Base-by-base conservation (phyloP, 2,797 vertebrate species). In the Antrozous pallidus region DNA sequence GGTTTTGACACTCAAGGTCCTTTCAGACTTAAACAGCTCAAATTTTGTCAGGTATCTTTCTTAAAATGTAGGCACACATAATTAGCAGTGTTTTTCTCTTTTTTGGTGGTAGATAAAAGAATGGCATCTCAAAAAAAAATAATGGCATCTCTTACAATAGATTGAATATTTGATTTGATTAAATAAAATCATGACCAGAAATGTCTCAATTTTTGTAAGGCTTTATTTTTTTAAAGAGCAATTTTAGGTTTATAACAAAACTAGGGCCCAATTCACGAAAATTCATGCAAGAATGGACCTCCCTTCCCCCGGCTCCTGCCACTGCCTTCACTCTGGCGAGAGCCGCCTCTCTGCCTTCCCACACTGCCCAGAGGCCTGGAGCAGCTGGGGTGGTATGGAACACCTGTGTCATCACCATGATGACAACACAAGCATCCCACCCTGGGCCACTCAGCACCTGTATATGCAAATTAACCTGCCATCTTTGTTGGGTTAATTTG, bases 121-220 rank as follows among this genome's bases (percentile, higher is more conserved):
- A 63, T 74, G 31, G 1, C 61, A 1, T 80, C 56, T 84, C 61
- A 61, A 61, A 61, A 13, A 61, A 31, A 58, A 71, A 84, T 82
- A 93, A 63, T 70, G 33, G 3, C 61, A 1, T 80, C 49, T 88
- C 67, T 69, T 79, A 45, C 0, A 74, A 36, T 42, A 69, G 51
- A 49, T 69, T 22, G 51, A 91, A 79, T 58, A 79, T 91, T 91
- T 75, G 24, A 79, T 81, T 73, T 95, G 61, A 74, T 74, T 33
- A 90, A 91, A 84, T 63, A 40, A 1, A 6, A 14, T 36, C 47
- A 90, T 81, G 54, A 18, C 36, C 61, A 93, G 36, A 82, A 67
- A 75, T 74, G 7, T 86, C 61, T 85, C 56, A 38, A 14, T 45
- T 36, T 63, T 90, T 79, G 33, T 58, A 33, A 69, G 36, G 63